Percentiles rank a stretch among this genome's conserved stretches.
Conservation (phyloP, 2,797 vertebrate genomes). For the Linurgus olivaceus region DNA sequence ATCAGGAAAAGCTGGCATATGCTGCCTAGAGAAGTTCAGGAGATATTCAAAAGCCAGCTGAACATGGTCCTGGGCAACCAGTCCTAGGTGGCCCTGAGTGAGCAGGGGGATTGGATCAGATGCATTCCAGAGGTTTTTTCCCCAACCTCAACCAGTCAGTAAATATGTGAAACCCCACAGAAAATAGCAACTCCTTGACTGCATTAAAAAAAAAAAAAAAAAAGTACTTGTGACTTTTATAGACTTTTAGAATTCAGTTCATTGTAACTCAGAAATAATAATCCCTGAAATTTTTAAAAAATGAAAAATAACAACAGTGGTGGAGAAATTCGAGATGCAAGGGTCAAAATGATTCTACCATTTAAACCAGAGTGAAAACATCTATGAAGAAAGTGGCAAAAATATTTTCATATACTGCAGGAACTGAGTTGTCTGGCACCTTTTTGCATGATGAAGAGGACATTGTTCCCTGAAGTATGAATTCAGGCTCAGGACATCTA, state of each 20-base stretch:
- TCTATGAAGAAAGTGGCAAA: not conserved
- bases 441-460: not conserved
- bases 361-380: not conserved
- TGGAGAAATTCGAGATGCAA: not conserved
- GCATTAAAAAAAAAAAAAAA: not conserved
- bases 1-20: not conserved
- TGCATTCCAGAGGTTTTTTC: not conserved
- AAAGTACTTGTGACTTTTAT: not conserved
- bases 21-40: not conserved
- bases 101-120: fast-evolving
- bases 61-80: fast-evolving
- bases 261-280: not conserved
- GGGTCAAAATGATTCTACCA: not conserved
- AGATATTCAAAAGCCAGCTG: not conserved
- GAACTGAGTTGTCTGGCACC: not conserved
- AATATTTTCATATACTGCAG: not conserved
- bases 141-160: not conserved
- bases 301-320: not conserved
- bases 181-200: not conserved
- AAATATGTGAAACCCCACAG: not conserved
- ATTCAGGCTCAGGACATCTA: not conserved
- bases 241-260: not conserved
- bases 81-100: fast-evolving
- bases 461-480: not conserved
- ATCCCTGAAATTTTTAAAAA: not conserved